Evolutionary conservation across 1,140 invertebrate species (phyloP).

Genomic region (Oedothorax gibbosus): DNA sequence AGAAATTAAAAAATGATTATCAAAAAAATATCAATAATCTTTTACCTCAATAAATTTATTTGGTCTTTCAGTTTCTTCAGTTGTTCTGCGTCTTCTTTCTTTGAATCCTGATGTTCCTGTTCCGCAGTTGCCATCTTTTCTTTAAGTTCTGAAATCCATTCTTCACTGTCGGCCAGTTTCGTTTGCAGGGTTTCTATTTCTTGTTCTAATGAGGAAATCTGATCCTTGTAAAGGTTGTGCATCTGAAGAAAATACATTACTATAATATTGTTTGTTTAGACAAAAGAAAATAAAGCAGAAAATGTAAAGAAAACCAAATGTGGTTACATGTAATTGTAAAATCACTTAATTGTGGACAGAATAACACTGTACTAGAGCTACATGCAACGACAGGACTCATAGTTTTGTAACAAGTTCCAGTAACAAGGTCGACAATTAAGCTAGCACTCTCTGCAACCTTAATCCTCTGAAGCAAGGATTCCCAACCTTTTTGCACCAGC

Average conservation of each 20-base stretch:
- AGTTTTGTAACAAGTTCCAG: no score
- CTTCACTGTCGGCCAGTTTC: constrained; percentile 4
- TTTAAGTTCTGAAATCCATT: not conserved
- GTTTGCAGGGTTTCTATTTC: constrained; percentile 18
- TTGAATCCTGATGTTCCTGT: not conserved
- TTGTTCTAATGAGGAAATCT: constrained; percentile 14
- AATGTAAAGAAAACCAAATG: no score
- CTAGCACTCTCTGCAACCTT: no score
- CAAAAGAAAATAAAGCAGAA: no score
- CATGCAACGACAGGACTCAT: no score
- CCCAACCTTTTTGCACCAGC: no score
- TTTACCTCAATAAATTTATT: constrained; percentile 23
- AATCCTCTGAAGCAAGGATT: no score
- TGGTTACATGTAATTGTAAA: no score
- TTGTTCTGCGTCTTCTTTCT: constrained; percentile 11
- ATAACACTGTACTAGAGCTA: no score
- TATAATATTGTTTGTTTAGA: not conserved
- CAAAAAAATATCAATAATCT: not conserved
- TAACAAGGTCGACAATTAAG: no score
- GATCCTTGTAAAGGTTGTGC: constrained; percentile 23
- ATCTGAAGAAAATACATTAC: constrained; percentile 1
- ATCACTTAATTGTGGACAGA: no score
- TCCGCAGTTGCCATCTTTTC: constrained; percentile 10
- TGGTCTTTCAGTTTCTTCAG: constrained; percentile 35
- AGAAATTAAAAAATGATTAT: not conserved